Base-by-base conservation (phyloP, 1,140 invertebrate genomes). In the Teleogryllus occipitalis region DNA sequence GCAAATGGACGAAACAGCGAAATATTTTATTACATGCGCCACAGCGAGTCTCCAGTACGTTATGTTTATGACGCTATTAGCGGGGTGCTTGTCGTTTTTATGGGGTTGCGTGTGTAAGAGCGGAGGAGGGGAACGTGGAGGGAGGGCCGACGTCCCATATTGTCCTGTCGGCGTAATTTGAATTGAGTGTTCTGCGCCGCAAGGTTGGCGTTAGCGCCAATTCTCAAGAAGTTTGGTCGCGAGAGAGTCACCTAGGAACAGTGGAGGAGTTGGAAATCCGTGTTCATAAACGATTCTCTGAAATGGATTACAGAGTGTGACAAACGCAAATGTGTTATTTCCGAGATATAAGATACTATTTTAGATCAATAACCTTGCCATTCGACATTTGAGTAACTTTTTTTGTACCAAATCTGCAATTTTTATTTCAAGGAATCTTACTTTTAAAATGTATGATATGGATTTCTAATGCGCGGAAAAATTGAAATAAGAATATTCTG, bases 21-120 rank as follows among this genome's bases (percentile, higher is more conserved):
- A 65, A 65, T 65, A 65, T 65, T 65, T 65, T 65, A 65, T 65
- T 65, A 65, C 54, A 65, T 65, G 54, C 18, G 54, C 54, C 54
- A 18, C 10, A 18, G 54, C 54, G 54, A 65, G 10, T 65, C 54
- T 65, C 54, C 10, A 65, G 54, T 65, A 65, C 54, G 54, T 65
- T 65, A 65, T 65, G 54, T 65, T 65, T 65, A 65, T 65, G 54
- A 65, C 54, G 54, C 54, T 65, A 65, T 65, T 65, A 65, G 54
- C 54, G 54, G 54, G 10, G 10, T 10, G 54, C 54, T 18, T 18
- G 54, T 65, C 54, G 54, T 65, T 65, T 65, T 65, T 65, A 65
- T 65, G 54, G 54, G 18, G 54, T 65, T 65, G 54, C 54, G 54
- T 65, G 54, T 65, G 54, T 65, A 65, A 5, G 27, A 39, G 27